Conservation (phyloP, 2,888 invertebrate species). For the Panorpa germanica region DNA sequence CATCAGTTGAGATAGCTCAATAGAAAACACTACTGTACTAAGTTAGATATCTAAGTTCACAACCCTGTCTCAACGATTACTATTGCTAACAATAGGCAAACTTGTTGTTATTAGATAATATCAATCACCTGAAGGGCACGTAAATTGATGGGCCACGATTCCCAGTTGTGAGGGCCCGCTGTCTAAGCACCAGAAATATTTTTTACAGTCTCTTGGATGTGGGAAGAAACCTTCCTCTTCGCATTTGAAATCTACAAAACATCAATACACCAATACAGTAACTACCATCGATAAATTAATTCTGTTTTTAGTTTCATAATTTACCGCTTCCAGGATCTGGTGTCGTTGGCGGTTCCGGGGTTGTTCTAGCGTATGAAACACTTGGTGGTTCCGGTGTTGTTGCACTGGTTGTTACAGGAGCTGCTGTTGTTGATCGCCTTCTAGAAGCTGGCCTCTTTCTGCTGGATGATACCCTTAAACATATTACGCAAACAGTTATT, state of each 20-base stretch:
- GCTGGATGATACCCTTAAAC: constrained; percentile 10
- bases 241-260: constrained; percentile 62
- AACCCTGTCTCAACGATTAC: too few relatives aligned
- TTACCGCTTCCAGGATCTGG: constrained; percentile 73
- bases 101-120: too few relatives aligned
- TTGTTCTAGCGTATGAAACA: constrained; percentile 36
- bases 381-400: constrained; percentile 36
- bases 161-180: constrained; percentile 77
- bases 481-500: constrained; percentile 14
- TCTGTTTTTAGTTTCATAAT: constrained; percentile 10
- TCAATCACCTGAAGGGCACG: constrained; percentile 64
- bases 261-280: not conserved
- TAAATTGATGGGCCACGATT: constrained; percentile 81
- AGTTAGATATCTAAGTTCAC: too few relatives aligned
- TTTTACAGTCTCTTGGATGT: constrained; percentile 83
- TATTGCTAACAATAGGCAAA: too few relatives aligned
- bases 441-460: constrained; percentile 13
- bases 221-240: constrained; percentile 85
- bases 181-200: constrained; percentile 88
- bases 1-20: too few relatives aligned
- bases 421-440: constrained; percentile 15
- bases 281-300: not conserved
- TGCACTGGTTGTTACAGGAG: constrained; percentile 24
- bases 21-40: too few relatives aligned
- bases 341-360: constrained; percentile 74